Evolutionary conservation across 2,888 invertebrate genomes (phyloP), one percentile per base, ranked within the genome.

Genomic region (Drosophila robusta): DNA sequence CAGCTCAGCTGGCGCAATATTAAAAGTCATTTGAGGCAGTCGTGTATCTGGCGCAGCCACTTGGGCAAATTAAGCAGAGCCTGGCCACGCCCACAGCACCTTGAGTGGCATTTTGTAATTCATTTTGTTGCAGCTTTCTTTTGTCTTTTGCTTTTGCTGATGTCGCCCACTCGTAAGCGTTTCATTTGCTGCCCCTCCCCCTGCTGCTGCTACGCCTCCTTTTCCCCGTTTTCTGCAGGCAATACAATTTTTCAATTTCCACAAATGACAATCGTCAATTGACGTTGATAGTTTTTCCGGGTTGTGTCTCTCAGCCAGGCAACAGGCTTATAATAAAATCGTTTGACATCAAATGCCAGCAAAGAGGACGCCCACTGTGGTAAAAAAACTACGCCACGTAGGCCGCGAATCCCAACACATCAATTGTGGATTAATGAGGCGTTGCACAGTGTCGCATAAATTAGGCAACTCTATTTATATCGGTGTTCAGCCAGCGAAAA

Each of bases 201-300:
- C 36, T 26, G 29, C 41, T 51, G 26, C 65, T 34, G 34, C 34
- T 12, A 34, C 34, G 34, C 34, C 34, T 34, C 34, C 34, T 34
- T 34, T 34, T 32, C 4, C 32, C 4, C 8, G 29, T 29, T 29
- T 38, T 45, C 60, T 36, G 4, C 38, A 47, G 75, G 75, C 66
- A 63, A 54, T 68, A 73, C 60, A 64, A 82, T 82, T 83, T 86
- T 88, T 83, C 83, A 83, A 85, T 88, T 83, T 82, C 72, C 86
- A 56, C 82, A 70, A 85, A 73, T 65, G 77, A 69, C 72, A 81
- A 81, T 69, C 77, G 70, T 60, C 87, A 81, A 79, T 87, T 81
- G 84, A 78, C 73, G 61, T 57, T 70, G 66, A 77, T 73, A 84
- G 80, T 87, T 78, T 78, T 87, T 84, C 81, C 87, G 84, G 70